phyloP scores from a whole-genome alignment of 2,888 invertebrate species.

The Bimastos eiseni region DNA sequence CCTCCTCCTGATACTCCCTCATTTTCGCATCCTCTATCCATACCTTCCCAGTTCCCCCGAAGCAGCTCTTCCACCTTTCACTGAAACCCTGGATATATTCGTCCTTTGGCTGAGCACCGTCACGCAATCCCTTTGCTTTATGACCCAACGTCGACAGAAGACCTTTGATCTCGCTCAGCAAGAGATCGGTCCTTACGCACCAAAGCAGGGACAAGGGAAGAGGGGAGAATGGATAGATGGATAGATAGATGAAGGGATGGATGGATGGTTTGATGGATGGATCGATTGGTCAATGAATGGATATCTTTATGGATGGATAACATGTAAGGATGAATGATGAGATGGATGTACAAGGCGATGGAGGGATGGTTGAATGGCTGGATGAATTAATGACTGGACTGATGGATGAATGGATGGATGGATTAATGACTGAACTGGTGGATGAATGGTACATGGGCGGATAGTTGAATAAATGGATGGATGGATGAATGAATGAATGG shows the following conservation, averaged over 20 bases:
- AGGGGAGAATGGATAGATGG: background rate
- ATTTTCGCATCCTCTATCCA: background rate
- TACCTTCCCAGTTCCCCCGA: background rate
- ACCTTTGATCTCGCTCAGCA: background rate
- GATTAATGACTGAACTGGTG: background rate
- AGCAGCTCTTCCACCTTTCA: background rate
- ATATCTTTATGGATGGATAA: no score
- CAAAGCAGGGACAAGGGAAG: background rate
- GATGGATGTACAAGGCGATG: no score
- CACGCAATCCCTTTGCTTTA: conserved; percentile 6
- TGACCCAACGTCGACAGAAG: background rate
- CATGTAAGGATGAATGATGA: no score
- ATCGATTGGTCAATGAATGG: no score
- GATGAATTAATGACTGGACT: background rate
- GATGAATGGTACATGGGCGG: background rate
- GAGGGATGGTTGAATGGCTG: no score
- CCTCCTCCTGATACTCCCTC: background rate
- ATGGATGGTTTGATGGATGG: background rate
- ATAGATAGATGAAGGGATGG: background rate
- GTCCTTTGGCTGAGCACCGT: background rate
- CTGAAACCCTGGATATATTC: background rate
- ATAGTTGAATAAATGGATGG: no score
- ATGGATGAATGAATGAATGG: background rate
- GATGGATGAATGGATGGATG: background rate
- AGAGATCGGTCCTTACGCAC: background rate